These are phyloP conservation scores for Orestias chungarensis DNA, from an alignment of 2,797 vertebrate species.

Conservation along the genomic window DNA sequence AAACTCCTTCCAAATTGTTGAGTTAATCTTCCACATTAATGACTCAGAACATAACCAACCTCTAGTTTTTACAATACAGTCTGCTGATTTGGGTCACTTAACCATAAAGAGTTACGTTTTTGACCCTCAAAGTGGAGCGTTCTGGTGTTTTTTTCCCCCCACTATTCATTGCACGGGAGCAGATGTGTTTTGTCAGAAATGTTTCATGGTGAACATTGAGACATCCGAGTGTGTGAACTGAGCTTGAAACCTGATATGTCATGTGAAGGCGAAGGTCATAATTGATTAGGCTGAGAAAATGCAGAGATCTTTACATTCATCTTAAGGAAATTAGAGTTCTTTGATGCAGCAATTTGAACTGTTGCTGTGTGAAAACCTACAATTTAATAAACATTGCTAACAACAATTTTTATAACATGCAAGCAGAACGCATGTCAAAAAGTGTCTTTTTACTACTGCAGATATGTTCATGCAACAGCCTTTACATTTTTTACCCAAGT, in stretches of 20 bases:
- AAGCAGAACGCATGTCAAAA: not conserved
- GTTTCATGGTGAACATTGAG: conserved; percentile 1
- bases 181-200: conserved; percentile 5
- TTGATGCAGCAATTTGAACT: not conserved
- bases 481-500: not conserved
- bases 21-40: not conserved
- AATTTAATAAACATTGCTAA: not conserved
- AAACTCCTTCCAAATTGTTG: not conserved
- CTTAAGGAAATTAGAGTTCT: not conserved
- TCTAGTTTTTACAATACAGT: not conserved
- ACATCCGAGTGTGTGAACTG: not conserved
- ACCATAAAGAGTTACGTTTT: not conserved
- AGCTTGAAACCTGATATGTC: conserved; percentile 28
- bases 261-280: conserved; percentile 25
- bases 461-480: not conserved
- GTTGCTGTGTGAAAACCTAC: not conserved
- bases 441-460: not conserved
- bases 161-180: not conserved
- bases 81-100: not conserved
- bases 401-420: not conserved
- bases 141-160: not conserved
- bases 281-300: conserved; percentile 11
- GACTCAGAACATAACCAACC: not conserved
- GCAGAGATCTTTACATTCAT: conserved; percentile 3
- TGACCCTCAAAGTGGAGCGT: not conserved